These are phyloP conservation scores for Cavia porcellus DNA, from an alignment of 2,113 vertebrate species.

Conservation along the genomic window DNA sequence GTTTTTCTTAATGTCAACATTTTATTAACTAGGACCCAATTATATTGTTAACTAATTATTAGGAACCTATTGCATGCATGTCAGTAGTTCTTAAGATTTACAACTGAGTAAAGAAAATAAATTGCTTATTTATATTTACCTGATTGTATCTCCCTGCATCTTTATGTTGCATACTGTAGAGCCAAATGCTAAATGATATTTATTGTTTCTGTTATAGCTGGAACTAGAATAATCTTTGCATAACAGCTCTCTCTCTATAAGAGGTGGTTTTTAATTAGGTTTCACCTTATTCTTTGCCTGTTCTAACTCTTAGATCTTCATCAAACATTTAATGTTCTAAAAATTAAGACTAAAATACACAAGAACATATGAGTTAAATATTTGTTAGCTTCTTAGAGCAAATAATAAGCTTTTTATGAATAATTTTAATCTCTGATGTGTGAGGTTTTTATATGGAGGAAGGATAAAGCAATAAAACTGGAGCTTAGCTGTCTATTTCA, in stretches of 20 bases:
- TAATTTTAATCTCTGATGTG: neutral
- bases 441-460: neutral
- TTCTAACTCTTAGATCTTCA: neutral
- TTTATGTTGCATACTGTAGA: neutral
- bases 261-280: neutral
- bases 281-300: neutral
- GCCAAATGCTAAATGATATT: neutral
- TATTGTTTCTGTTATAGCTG: constrained; percentile 18
- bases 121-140: neutral
- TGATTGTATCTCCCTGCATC: neutral
- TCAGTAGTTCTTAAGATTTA: neutral
- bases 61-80: neutral
- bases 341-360: neutral
- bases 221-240: neutral
- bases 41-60: neutral
- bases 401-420: neutral
- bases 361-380: neutral
- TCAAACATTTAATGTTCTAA: neutral
- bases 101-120: neutral
- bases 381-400: neutral
- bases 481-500: neutral
- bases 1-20: neutral
- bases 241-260: neutral
- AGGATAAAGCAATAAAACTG: neutral
- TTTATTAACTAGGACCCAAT: neutral